A percentile compares a stretch with the other conserved stretches of the same genome.
phyloP scores from a whole-genome alignment of 1,140 invertebrate genomes.

The Rhynchophorus ferrugineus region DNA sequence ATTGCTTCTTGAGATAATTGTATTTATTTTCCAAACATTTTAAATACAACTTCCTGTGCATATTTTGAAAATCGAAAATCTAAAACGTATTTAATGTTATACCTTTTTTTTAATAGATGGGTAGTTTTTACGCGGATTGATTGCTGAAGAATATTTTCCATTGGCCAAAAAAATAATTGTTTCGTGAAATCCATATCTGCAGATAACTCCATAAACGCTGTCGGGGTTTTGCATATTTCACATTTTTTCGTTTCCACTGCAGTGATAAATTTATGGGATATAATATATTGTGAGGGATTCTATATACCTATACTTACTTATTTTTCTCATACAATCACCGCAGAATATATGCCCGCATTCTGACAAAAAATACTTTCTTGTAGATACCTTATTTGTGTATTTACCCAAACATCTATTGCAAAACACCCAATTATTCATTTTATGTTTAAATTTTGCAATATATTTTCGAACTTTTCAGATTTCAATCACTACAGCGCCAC shows the following conservation, averaged over 20 bases:
- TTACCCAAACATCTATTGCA: conserved; percentile 32
- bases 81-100: not conserved
- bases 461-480: not conserved
- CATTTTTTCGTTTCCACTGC: conserved; percentile 21
- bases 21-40: conserved; percentile 26
- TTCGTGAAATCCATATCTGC: conserved; percentile 24
- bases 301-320: conserved; percentile 22
- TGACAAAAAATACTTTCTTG: conserved; percentile 27
- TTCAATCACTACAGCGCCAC: not conserved
- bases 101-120: not conserved
- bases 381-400: conserved; percentile 14
- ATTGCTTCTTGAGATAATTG: conserved; percentile 26
- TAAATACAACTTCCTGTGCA: conserved; percentile 19
- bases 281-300: conserved; percentile 2
- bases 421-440: conserved; percentile 29
- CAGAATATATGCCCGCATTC: conserved; percentile 35
- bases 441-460: conserved; percentile 3
- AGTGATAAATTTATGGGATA: conserved; percentile 8
- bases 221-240: conserved; percentile 23
- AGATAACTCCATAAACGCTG: conserved; percentile 18
- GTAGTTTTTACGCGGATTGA: conserved; percentile 19
- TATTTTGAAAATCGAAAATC: conserved; percentile 24
- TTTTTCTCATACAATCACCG: conserved; percentile 23
- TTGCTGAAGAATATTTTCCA: conserved; percentile 23
- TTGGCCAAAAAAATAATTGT: conserved; percentile 26